Evolutionary conservation across 2,797 vertebrate species (phyloP), one percentile per base, ranked within the genome.

Genomic region (Lacerta bilineata): DNA sequence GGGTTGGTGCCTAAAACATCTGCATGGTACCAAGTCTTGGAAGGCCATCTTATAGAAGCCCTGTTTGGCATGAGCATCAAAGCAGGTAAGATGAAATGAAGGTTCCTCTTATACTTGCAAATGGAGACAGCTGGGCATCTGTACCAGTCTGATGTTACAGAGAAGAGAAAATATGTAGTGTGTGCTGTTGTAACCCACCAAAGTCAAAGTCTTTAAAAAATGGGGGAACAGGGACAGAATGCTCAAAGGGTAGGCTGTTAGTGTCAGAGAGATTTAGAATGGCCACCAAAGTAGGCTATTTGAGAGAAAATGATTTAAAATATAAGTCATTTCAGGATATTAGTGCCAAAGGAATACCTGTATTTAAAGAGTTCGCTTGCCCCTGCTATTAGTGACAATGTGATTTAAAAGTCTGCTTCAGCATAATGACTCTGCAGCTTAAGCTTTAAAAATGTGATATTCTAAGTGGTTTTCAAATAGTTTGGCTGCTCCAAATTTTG

Each of bases 371-470:
- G 27, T 55, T 43, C 68, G 29, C 50, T 33, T 33, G 46, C 33
- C 9, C 55, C 81, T 77, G 75, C 15, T 64, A 71, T 89, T 84
- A 61, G n/a, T 80, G 74, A 66, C 50, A 80, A 29, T 9, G 46
- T 84, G 84, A 89, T 84, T 89, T 86, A 72, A 41, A 64, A 83
- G n/a, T 36, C 41, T n/a, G n/a, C 80, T 79, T 86, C 61, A 59
- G 41, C 29, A 82, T 55, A 82, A 64, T 33, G 64, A 59, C 18
- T 64, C 46, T 15, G 39, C n/a, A 36, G 41, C 59, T 69, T 80
- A 79, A 66, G 11, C 55, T 89, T 80, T 69, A 55, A 33, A 80
- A 89, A 85, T 46, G n/a, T n/a, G 77, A 50, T 66, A 78, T 39
- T 55, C n/a, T 71, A 71, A 71, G 69, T 46, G 11, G n/a, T 77